Percentiles rank a stretch among this genome's conserved stretches.
Evolutionary conservation across 2,797 vertebrate genomes (phyloP).

Genomic region (Mus minutoides): DNA sequence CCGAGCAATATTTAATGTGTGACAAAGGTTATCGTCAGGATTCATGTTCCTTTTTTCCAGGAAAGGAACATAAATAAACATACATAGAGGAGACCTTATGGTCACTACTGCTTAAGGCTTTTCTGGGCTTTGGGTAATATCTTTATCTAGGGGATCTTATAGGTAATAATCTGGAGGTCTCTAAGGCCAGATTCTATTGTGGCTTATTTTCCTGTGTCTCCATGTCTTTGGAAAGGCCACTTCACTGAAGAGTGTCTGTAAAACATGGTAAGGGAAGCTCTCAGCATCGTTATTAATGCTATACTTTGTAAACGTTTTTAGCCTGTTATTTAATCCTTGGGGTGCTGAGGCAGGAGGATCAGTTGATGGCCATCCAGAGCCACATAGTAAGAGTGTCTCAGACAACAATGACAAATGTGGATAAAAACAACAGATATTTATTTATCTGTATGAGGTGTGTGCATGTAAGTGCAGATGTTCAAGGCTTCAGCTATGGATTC

Average conservation of each 20-base stretch:
- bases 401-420: not conserved
- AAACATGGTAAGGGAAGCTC: not conserved
- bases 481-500: not conserved
- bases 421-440: not conserved
- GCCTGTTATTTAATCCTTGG: not conserved
- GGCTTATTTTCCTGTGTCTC: not conserved
- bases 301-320: not conserved
- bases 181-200: accelerated
- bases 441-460: not conserved
- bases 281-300: not conserved
- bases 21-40: not conserved
- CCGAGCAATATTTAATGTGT: not conserved
- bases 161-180: not conserved
- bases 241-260: not conserved
- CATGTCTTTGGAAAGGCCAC: not conserved
- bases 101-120: not conserved
- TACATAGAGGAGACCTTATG: not conserved
- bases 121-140: not conserved
- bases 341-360: not conserved
- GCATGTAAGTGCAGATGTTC: not conserved
- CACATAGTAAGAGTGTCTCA: not conserved
- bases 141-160: not conserved
- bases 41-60: not conserved
- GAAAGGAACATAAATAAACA: not conserved
- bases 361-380: too few relatives aligned